Evolutionary conservation across 2,113 vertebrate species (phyloP).

Genomic region (Nannospalax galili): DNA sequence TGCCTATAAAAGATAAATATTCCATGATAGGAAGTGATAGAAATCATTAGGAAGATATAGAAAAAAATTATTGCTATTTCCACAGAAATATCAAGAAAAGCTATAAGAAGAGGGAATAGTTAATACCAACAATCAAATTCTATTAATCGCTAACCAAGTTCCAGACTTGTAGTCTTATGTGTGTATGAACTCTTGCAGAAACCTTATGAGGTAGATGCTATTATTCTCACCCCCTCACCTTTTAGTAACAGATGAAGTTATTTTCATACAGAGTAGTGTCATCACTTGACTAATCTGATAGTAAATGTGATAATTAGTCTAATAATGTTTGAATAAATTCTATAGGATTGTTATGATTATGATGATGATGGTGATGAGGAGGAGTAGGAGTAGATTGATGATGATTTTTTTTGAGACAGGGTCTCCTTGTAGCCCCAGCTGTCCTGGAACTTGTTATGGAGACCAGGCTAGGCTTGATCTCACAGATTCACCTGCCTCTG

Average conservation of each 20-base stretch:
- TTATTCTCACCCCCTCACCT: background rate
- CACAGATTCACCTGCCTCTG: no score
- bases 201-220: background rate
- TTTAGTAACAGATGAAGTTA: background rate
- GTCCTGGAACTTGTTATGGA: no score
- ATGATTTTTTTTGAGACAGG: no score
- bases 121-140: background rate
- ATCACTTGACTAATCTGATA: background rate
- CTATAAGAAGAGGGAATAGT: background rate
- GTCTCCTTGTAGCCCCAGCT: no score
- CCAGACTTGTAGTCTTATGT: background rate
- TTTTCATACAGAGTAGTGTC: background rate
- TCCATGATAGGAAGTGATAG: slow-evolving; percentile 8
- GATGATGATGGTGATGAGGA: no score
- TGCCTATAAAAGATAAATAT: slow-evolving; percentile 39
- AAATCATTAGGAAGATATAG: slow-evolving; percentile 32
- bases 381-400: no score
- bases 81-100: background rate
- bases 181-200: background rate
- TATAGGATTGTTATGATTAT: background rate
- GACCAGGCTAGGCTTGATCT: no score
- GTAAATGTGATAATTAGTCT: background rate
- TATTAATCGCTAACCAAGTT: slow-evolving; percentile 9
- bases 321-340: background rate
- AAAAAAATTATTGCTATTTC: background rate